Base-by-base conservation (phyloP, 2,797 vertebrate species). In the Hippoglossus hippoglossus region DNA sequence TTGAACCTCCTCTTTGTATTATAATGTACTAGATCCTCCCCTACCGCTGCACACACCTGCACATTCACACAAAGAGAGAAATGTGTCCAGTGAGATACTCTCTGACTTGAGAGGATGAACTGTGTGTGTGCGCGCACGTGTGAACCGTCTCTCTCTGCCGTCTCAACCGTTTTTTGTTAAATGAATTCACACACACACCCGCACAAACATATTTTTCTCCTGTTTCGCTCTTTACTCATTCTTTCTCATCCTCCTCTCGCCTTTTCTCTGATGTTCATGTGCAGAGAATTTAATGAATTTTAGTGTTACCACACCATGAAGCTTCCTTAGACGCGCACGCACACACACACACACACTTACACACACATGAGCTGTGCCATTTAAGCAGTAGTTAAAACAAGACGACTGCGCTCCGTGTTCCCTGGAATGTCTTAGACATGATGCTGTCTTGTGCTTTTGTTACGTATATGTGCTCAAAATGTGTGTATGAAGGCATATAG, bases 211-310 rank as follows among this genome's bases (percentile, higher is more conserved):
- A 49, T 75, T 50, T 71, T 52, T 65, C 13, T 26, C 58, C 55
- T 58, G 63, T 25, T 62, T 66, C 21, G 2, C 39, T 79, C 56
- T 76, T 75, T 64, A 70, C 44, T 75, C 60, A 75, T 79, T 81
- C 62, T 69, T 77, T 86, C 64, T 71, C 65, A 81, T 84, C 76
- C 69, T 71, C 58, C 22, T 76, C 65, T 74, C 0, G 18, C 57
- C 44, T 67, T 71, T 62, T 51, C 68, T 80, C 73, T 64, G 75
- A 84, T 82, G 81, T 73, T 51, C 39, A 58, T 79, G 67, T 64
- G 68, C 71, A 65, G 71, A 59, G 24, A 80, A 80, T 59, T 59
- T 70, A 70, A 84, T 87, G 83, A 79, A 90, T 83, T 75, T 82
- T 54, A 51, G 44, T 60, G 53, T 73, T 67, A 54, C 77, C 44